phyloP scores from a whole-genome alignment of 53 echinoderm and acorn worm genomes.

The Hippasteria phrygiana region DNA sequence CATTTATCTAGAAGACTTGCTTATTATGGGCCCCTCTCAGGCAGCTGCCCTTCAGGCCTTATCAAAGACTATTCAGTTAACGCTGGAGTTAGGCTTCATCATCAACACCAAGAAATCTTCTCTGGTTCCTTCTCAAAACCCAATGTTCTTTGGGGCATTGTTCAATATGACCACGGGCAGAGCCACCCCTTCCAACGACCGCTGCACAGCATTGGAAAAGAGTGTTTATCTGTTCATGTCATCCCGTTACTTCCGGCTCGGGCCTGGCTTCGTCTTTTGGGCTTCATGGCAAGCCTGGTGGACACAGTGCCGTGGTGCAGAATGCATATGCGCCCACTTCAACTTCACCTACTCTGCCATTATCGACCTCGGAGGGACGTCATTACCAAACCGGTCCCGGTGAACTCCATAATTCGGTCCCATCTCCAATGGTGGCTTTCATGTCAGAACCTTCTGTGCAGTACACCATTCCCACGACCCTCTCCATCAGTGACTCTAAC shows the following conservation, averaged over 20 bases:
- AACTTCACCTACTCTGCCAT: constrained; percentile 47
- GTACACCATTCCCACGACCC: neutral
- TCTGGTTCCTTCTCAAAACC: no score
- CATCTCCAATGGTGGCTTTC: constrained; percentile 17
- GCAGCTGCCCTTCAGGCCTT: no score
- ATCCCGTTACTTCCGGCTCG: neutral
- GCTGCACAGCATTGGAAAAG: no score
- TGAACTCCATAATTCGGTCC: neutral
- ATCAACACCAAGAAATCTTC: no score
- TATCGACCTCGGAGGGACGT: constrained; percentile 11
- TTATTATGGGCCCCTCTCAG: neutral
- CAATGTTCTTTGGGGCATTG: no score
- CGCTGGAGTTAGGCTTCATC: no score
- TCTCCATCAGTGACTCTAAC: constrained; percentile 1
- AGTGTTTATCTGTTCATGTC: neutral
- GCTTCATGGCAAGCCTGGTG: constrained; percentile 54
- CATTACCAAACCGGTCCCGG: constrained; percentile 5
- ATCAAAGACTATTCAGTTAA: no score
- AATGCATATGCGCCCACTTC: constrained; percentile 33
- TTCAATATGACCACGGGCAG: no score
- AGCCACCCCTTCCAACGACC: no score
- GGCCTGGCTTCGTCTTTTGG: constrained; percentile 30
- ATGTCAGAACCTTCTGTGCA: neutral
- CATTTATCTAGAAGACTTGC: constrained; percentile 40
- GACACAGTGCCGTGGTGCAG: constrained; percentile 62